phyloP scores from a whole-genome alignment of 2,797 vertebrate species.

The Coracias cyanogaster region DNA sequence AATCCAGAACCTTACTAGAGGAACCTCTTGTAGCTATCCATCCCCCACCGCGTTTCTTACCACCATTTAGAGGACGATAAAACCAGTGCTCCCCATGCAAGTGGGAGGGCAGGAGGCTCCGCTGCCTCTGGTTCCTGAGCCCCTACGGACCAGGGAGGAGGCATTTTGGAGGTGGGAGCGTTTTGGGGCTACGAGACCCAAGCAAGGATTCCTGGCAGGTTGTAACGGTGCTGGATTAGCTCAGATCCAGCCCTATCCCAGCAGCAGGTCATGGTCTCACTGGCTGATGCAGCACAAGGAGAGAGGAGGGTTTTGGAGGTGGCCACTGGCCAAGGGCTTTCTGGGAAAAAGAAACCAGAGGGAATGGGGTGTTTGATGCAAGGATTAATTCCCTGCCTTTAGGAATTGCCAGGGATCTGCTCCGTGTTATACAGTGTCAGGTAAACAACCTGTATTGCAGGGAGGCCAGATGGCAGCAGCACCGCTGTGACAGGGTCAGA shows the following conservation, averaged over 20 bases:
- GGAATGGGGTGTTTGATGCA: background rate
- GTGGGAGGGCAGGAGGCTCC: background rate
- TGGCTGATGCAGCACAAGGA: fast-evolving
- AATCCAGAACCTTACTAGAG: background rate
- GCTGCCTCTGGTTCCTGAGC: background rate
- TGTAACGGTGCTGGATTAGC: fast-evolving
- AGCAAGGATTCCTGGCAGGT: background rate
- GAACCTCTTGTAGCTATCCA: background rate
- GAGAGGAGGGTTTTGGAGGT: background rate
- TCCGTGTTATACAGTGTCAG: fast-evolving
- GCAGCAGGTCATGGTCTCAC: fast-evolving
- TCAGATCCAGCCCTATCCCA: background rate
- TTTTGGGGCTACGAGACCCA: background rate
- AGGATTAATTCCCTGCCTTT: background rate
- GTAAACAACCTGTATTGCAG: background rate
- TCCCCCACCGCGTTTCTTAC: fast-evolving
- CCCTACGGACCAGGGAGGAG: background rate
- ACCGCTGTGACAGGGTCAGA: background rate
- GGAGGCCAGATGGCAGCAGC: background rate
- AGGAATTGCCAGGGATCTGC: background rate
- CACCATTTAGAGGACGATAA: background rate
- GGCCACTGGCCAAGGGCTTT: background rate
- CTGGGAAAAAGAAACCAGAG: background rate
- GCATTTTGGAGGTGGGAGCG: background rate
- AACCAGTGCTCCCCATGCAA: background rate